A percentile compares a stretch with the other conserved stretches of the same genome.
Evolutionary conservation across 2,888 invertebrate species (phyloP).

Genomic region (Chrysotoxum bicinctum): DNA sequence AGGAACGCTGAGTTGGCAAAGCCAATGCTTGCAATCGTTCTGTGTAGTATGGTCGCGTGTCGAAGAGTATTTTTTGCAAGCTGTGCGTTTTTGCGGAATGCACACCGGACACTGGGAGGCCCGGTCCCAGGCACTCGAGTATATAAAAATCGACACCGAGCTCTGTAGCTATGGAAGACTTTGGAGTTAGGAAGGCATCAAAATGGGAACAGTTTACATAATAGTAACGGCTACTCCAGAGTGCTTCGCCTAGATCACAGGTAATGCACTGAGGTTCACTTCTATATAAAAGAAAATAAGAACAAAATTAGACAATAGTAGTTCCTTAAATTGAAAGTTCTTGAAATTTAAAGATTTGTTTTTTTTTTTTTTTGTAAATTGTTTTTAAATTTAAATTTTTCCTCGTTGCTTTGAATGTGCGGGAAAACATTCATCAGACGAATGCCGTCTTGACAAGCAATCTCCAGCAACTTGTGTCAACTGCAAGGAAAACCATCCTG

Average conservation of each 20-base stretch:
- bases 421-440: no score
- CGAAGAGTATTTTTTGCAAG: conserved; percentile 89
- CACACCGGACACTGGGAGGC: conserved; percentile 91
- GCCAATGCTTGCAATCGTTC: conserved; percentile 89
- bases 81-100: conserved; percentile 90
- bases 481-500: no score
- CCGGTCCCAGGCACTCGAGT: conserved; percentile 95
- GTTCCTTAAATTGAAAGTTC: not conserved
- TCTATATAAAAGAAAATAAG: conserved; percentile 73
- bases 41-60: conserved; percentile 86
- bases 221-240: conserved; percentile 90
- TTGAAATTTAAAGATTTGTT: no score
- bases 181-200: conserved; percentile 87
- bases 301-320: not conserved
- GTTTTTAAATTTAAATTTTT: no score
- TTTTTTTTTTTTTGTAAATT: no score
- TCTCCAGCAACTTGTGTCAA: no score
- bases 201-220: conserved; percentile 95
- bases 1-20: conserved; percentile 90
- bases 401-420: no score
- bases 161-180: conserved; percentile 80
- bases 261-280: conserved; percentile 92
- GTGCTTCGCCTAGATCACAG: conserved; percentile 88
- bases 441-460: no score
- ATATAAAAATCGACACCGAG: conserved; percentile 85